Conservation (phyloP, 2,888 invertebrate species). For the Bunonema sp. region DNA sequence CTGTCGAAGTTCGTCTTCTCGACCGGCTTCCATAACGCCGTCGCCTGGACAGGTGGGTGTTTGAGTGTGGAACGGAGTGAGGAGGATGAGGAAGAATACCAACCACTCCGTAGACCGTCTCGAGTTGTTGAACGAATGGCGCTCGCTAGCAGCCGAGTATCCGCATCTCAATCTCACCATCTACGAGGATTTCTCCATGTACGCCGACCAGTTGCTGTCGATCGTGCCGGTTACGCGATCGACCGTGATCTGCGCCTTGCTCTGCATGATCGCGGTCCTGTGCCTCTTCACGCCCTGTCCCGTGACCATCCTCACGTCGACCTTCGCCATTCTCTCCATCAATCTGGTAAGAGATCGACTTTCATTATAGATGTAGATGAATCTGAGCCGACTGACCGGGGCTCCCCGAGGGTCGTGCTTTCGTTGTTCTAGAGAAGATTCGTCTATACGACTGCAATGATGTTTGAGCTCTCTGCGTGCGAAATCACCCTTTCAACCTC, state of each 20-base stretch:
- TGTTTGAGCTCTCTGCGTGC: not conserved
- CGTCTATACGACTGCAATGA: not conserved
- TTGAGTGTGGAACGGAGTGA: too few relatives aligned
- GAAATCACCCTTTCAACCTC: not conserved
- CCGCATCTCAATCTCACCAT: constrained; percentile 38
- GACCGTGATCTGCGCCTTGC: constrained; percentile 36
- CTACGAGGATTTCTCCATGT: constrained; percentile 42
- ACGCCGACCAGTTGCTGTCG: constrained; percentile 37
- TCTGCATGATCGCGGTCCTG: constrained; percentile 39
- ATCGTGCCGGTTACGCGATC: constrained; percentile 39
- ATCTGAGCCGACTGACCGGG: not conserved
- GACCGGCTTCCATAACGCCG: constrained; percentile 41
- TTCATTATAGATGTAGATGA: not conserved
- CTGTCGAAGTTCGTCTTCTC: constrained; percentile 40
- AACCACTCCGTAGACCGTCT: too few relatives aligned
- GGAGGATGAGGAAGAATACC: too few relatives aligned
- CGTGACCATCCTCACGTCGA: constrained; percentile 33
- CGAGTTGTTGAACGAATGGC: constrained; percentile 24
- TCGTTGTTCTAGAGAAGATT: not conserved
- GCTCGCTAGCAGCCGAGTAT: constrained; percentile 30
- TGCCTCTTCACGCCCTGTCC: constrained; percentile 37
- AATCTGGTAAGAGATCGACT: constrained; percentile 15
- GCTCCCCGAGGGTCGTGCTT: too few relatives aligned
- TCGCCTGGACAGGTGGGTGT: too few relatives aligned
- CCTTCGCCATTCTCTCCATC: constrained; percentile 33